Conservation (phyloP, 2,797 vertebrate genomes). For the Stomatorhinus walkeri region DNA sequence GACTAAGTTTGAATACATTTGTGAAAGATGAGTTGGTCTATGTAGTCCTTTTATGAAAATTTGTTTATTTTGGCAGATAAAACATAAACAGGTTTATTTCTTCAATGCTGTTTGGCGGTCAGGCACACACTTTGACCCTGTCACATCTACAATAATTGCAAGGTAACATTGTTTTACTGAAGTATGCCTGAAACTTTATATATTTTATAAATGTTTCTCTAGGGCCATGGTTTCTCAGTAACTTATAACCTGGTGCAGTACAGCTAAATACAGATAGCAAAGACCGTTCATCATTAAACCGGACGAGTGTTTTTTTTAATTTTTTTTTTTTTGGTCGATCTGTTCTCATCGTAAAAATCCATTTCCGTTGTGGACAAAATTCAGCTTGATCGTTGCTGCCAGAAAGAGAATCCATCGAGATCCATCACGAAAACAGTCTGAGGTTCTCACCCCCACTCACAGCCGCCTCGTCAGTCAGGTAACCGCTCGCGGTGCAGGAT, state of each 20-base stretch:
- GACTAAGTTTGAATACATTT: not conserved
- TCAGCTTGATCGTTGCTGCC: not conserved
- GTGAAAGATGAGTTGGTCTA: not conserved
- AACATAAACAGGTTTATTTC: not conserved
- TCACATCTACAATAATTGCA: not conserved
- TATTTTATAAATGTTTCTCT: not conserved
- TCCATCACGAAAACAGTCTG: not conserved
- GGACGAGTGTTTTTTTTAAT: not conserved
- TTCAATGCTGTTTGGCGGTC: not conserved
- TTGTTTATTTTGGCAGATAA: not conserved
- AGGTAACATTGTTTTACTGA: not conserved
- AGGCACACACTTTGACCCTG: not conserved
- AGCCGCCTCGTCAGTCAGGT: not conserved
- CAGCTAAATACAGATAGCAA: not conserved
- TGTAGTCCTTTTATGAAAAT: not conserved
- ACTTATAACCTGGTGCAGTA: not conserved
- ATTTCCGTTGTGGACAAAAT: not conserved
- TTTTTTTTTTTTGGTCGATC: not conserved
- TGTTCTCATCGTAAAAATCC: not conserved
- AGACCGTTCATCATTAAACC: not conserved
- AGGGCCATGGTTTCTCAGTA: not conserved
- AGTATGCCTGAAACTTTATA: not conserved
- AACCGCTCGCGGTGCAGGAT: not conserved
- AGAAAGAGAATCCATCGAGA: not conserved
- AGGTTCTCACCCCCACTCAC: not conserved